Conservation (phyloP, 2,888 invertebrate species). For the Hirtodrosophila histrioides region DNA sequence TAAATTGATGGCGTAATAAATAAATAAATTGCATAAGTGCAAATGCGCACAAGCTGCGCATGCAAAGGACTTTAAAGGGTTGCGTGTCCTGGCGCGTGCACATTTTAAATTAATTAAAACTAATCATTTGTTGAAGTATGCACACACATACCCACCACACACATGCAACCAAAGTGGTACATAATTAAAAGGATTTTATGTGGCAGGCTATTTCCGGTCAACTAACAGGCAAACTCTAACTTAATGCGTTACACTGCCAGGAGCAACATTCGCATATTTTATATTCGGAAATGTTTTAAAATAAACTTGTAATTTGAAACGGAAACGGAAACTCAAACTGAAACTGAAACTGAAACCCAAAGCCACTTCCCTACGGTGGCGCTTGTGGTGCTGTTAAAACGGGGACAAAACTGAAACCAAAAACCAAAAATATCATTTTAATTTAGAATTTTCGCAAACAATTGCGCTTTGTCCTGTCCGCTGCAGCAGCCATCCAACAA, state of each 20-base stretch:
- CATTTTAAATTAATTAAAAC: conserved; percentile 66
- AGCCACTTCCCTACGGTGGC: not conserved
- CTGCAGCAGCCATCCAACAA: conserved; percentile 38
- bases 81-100: conserved; percentile 39
- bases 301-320: conserved; percentile 63
- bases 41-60: not conserved
- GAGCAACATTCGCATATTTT: conserved; percentile 6
- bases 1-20: conserved; percentile 20
- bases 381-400: conserved; percentile 2
- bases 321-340: conserved; percentile 46
- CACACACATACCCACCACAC: conserved; percentile 4
- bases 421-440: conserved; percentile 16
- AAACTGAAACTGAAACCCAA: conserved; percentile 30
- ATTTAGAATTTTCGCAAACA: conserved; percentile 27
- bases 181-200: conserved; percentile 47
- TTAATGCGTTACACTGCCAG: conserved; percentile 24
- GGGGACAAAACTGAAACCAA: conserved; percentile 5
- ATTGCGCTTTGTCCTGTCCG: conserved; percentile 47
- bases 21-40: conserved; percentile 14
- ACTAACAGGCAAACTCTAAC: conserved; percentile 21
- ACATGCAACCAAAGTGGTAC: conserved; percentile 20
- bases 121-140: conserved; percentile 55
- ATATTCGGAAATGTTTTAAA: conserved; percentile 28
- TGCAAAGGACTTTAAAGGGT: conserved; percentile 23
- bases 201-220: conserved; percentile 45